A percentile compares a stretch with the other conserved stretches of the same genome.
Evolutionary conservation across 2,888 invertebrate genomes (phyloP).

Genomic region (Tinea trinotella): DNA sequence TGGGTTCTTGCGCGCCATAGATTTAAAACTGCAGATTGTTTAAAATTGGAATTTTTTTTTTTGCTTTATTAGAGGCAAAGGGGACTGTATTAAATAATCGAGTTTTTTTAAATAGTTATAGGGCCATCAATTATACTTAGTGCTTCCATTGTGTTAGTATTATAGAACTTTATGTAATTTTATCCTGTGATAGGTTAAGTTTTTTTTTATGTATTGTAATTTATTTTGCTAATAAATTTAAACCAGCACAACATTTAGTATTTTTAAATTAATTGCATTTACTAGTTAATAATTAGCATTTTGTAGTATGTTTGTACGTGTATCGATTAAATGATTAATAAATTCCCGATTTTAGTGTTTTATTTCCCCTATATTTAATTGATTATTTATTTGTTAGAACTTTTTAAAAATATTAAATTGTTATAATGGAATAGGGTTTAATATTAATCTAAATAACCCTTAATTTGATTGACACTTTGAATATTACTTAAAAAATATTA

Average conservation of each 20-base stretch:
- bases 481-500: slow-evolving; percentile 26
- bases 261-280: slow-evolving; percentile 3
- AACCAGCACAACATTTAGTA: slow-evolving; percentile 24
- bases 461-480: slow-evolving; percentile 69
- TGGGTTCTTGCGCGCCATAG: no score
- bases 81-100: no score
- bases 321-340: slow-evolving; percentile 14
- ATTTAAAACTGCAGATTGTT: no score
- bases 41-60: no score
- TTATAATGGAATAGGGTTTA: no score
- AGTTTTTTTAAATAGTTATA: no score
- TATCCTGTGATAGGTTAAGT: slow-evolving; percentile 54
- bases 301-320: slow-evolving; percentile 35
- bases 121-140: slow-evolving; percentile 22
- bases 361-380: not conserved
- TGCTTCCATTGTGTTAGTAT: slow-evolving; percentile 31
- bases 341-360: slow-evolving; percentile 3
- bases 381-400: slow-evolving; percentile 4
- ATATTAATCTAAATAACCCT: slow-evolving; percentile 34
- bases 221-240: not conserved
- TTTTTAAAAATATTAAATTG: not conserved
- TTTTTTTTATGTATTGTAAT: slow-evolving; percentile 28
- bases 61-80: no score
- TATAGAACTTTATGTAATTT: slow-evolving; percentile 27
- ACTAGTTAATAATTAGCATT: not conserved